phyloP scores from a whole-genome alignment of 1,140 invertebrate species.

The Cydia splendana region DNA sequence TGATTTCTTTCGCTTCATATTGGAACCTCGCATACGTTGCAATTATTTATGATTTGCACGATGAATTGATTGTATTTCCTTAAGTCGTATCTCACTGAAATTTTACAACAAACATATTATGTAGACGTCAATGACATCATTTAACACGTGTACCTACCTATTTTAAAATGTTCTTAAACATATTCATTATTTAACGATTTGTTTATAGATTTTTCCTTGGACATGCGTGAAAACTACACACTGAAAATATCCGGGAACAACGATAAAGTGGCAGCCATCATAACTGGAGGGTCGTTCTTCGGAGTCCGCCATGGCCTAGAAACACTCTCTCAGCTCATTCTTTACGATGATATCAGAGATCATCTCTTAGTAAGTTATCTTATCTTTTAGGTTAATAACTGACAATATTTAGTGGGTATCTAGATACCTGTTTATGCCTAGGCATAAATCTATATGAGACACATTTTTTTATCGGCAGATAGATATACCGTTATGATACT shows the following conservation, averaged over 20 bases:
- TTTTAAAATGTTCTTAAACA: not conserved
- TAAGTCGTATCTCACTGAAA: no score
- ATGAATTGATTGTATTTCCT: no score
- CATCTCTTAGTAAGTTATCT: conserved; percentile 76
- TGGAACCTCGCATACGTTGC: no score
- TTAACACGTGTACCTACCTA: no score
- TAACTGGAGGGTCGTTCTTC: conserved; percentile 84
- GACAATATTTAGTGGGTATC: not conserved
- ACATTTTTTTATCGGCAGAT: not conserved
- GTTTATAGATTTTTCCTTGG: conserved; percentile 72
- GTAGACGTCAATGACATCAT: no score
- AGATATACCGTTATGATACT: not conserved
- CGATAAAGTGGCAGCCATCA: conserved; percentile 81
- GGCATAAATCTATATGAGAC: not conserved
- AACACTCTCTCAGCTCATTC: conserved; percentile 87
- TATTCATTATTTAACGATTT: not conserved
- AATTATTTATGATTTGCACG: no score
- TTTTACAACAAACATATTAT: no score
- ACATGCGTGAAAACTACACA: conserved; percentile 85
- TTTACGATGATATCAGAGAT: conserved; percentile 84
- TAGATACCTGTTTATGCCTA: not conserved
- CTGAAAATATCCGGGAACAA: conserved; percentile 77
- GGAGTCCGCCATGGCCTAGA: conserved; percentile 89
- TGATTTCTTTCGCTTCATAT: no score
- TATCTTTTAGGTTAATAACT: not conserved